Evolutionary conservation across 1,140 invertebrate species (phyloP), one percentile per base, ranked within the genome.

Genomic region (Lucilia sericata): DNA sequence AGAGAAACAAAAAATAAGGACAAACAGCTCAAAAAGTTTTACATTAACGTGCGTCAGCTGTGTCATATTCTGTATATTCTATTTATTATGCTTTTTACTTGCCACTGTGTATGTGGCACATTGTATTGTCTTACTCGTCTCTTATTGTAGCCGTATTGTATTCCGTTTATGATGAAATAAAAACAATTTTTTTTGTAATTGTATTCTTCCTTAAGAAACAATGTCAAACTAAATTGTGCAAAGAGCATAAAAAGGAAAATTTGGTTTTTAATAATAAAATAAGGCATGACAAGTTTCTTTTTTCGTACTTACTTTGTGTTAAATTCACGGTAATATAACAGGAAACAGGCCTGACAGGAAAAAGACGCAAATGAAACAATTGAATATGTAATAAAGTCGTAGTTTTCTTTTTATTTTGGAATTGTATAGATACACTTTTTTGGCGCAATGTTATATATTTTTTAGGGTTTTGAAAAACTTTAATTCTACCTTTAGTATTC

Each of bases 341-440:
- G 76, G 76, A 80, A 80, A 80, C 42, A 80, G 76, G 42, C 42
- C 76, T 80, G 76, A 51, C 76, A 80, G 36, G 19, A 19, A 70
- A n/a, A 70, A 70, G n/a, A 25, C n/a, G 65, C n/a, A 70, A 25
- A 70, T 2, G 10, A 7, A 8, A 10, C 21, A 70, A 70, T 25
- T 8, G 42, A 42, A 42, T 42, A 42, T 42, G 42, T 42, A 42
- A 42, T 42, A 42, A 70, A 70, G 65, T 70, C 65, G 25, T 70
- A 21, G 65, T 70, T 70, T 70, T 21, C 3, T 70, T n/a, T 42
- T 60, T 2, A 60, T 17, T 7, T n/a, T n/a, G 3, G 55, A 17
- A 60, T n/a, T 60, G 7, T 60, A 30, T 60, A n/a, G n/a, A n/a
- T n/a, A n/a, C n/a, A 42, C 10, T 42, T 42, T 42, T 42, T 42